Conservation (phyloP, 2,888 invertebrate species). For the Gonocerus acuteangulatus region DNA sequence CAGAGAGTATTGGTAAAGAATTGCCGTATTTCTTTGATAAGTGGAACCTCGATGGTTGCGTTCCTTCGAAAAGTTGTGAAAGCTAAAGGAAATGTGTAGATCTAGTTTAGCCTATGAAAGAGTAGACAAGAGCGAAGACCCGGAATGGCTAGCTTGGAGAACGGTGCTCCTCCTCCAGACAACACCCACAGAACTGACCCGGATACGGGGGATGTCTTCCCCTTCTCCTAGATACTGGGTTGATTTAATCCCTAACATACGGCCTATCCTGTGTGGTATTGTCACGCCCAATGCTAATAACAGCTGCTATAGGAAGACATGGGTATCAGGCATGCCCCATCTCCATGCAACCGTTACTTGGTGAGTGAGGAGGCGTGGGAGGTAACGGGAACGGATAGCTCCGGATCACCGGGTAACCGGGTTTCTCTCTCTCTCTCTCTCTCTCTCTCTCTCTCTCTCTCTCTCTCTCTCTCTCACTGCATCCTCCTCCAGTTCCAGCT, state of each 20-base stretch:
- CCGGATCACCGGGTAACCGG: slow-evolving; percentile 18
- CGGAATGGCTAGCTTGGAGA: not conserved
- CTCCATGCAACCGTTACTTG: slow-evolving; percentile 6
- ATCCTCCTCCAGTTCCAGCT: not conserved
- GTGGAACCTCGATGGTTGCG: too few species aligned
- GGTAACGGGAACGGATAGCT: not conserved
- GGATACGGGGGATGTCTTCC: too few species aligned
- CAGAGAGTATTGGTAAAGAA: too few species aligned
- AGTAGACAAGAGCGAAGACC: not conserved
- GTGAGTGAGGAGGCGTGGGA: slow-evolving; percentile 10
- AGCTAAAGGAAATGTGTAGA: too few species aligned
- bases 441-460: slow-evolving; percentile 17
- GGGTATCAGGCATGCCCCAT: slow-evolving; percentile 11
- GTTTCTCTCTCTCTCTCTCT: slow-evolving; percentile 14
- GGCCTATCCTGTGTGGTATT: not conserved
- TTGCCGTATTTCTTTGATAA: too few species aligned
- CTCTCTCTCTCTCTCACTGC: slow-evolving; percentile 11
- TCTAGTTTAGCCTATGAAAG: too few species aligned
- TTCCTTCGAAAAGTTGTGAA: too few species aligned
- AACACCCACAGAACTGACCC: not conserved
- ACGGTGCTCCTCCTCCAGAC: not conserved
- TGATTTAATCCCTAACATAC: too few species aligned
- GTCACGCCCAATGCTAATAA: slow-evolving; percentile 18
- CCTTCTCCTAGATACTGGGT: too few species aligned
- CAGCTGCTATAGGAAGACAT: not conserved